phyloP scores from a whole-genome alignment of 2,888 invertebrate genomes.

The Entomobrya proxima region DNA sequence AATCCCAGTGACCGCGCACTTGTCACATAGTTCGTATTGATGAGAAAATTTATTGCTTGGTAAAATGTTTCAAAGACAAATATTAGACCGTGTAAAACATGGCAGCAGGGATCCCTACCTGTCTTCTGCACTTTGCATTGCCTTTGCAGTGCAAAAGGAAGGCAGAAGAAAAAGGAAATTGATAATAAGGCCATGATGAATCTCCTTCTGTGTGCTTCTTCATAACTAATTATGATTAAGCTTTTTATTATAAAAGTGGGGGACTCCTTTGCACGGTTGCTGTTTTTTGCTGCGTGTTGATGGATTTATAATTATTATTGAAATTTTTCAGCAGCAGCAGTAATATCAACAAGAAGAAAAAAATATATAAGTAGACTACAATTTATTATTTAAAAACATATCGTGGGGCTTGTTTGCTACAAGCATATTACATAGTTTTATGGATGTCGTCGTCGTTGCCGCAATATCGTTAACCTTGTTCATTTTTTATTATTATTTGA shows the following conservation, averaged over 20 bases:
- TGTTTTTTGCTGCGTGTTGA: background rate
- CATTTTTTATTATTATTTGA: conserved; percentile 39
- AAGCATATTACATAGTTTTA: too few species aligned
- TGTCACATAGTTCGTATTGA: conserved; percentile 14
- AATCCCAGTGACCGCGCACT: background rate
- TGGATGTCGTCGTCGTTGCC: background rate
- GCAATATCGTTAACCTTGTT: conserved; percentile 42
- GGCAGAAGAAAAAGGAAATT: conserved; percentile 38
- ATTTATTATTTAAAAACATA: too few species aligned
- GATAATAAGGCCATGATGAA: conserved; percentile 40
- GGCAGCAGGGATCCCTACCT: background rate
- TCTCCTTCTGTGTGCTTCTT: background rate
- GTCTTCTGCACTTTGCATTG: background rate
- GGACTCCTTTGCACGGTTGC: background rate
- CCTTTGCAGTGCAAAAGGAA: too few species aligned
- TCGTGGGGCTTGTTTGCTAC: too few species aligned
- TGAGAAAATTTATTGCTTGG: conserved; percentile 43
- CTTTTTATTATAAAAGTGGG: background rate
- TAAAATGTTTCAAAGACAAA: conserved; percentile 42
- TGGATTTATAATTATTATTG: background rate
- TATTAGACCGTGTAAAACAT: background rate
- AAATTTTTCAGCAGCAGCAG: background rate
- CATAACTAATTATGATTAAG: background rate
- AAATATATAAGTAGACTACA: background rate
- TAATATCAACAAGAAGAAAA: too few species aligned